Conservation (phyloP, 2,888 invertebrate species). For the Melieria picta region DNA sequence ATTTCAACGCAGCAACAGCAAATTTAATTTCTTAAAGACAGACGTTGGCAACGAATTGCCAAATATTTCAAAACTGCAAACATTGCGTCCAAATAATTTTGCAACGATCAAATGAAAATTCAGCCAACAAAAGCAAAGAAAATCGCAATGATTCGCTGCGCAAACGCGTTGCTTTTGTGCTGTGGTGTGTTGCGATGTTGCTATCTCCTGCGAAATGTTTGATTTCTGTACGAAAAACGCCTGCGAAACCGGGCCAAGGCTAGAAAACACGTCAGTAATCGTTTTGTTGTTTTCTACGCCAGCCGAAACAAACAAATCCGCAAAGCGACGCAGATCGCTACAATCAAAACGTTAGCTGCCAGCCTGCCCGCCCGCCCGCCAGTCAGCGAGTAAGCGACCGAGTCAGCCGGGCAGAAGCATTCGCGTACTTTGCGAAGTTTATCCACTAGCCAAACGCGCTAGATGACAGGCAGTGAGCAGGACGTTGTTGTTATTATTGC, state of each 20-base stretch:
- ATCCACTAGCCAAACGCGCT: neutral
- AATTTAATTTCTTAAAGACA: too few species aligned
- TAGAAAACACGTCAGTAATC: constrained; percentile 63
- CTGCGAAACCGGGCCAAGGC: constrained; percentile 60
- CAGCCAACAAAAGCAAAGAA: neutral
- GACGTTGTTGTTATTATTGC: neutral
- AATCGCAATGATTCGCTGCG: neutral
- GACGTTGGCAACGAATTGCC: too few species aligned
- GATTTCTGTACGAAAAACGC: constrained; percentile 29
- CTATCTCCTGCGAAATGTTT: constrained; percentile 31
- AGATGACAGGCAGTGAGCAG: neutral
- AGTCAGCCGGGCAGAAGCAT: neutral
- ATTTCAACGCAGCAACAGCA: too few species aligned
- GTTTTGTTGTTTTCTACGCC: constrained; percentile 36
- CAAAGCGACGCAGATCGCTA: neutral
- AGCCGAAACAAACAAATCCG: neutral
- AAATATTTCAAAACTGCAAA: too few species aligned
- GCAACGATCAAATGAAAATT: too few species aligned
- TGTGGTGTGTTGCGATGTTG: constrained; percentile 10
- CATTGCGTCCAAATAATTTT: too few species aligned
- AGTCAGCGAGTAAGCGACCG: neutral
- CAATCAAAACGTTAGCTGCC: neutral
- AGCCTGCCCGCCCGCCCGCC: neutral
- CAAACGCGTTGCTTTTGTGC: too few species aligned
- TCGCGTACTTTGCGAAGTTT: neutral